phyloP scores from a whole-genome alignment of 2,797 vertebrate species.

The Ataeniobius toweri region DNA sequence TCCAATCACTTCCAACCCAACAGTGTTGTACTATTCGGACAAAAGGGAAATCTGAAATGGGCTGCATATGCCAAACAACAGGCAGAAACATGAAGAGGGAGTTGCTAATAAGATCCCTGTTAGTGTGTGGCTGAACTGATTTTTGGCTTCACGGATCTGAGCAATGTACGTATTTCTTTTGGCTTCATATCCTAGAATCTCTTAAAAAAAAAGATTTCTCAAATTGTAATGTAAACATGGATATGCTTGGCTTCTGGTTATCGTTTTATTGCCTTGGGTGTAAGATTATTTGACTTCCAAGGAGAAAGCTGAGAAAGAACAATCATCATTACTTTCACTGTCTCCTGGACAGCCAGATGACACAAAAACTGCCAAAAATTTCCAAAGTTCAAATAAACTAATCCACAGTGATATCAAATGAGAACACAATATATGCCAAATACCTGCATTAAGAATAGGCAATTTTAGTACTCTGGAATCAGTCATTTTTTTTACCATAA shows the following conservation, averaged over 20 bases:
- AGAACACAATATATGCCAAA: background rate
- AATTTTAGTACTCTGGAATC: background rate
- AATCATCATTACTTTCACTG: constrained; percentile 18
- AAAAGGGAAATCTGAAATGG: constrained; percentile 52
- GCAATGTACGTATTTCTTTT: constrained; percentile 41
- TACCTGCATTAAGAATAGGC: background rate
- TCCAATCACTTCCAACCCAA: constrained; percentile 54
- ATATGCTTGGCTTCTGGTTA: constrained; percentile 15
- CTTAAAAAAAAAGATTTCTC: constrained; percentile 20
- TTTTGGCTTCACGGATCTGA: constrained; percentile 51
- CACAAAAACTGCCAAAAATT: background rate
- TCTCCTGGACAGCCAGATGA: constrained; percentile 3
- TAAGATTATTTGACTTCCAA: constrained; percentile 9
- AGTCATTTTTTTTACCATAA: constrained; percentile 2
- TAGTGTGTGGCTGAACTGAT: constrained; percentile 54
- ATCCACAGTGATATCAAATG: background rate
- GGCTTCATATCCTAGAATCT: constrained; percentile 34
- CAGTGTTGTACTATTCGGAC: constrained; percentile 54
- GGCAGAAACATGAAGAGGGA: constrained; percentile 38
- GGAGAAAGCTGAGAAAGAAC: background rate
- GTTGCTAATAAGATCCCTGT: constrained; percentile 57
- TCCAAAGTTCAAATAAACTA: background rate
- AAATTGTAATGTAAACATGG: constrained; percentile 35
- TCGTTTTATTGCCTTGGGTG: constrained; percentile 17
- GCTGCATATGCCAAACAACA: constrained; percentile 57